These are phyloP conservation scores for Brachyhypopomus occidentalis DNA, from an alignment of 2,113 vertebrate species.

Conservation along the genomic window DNA sequence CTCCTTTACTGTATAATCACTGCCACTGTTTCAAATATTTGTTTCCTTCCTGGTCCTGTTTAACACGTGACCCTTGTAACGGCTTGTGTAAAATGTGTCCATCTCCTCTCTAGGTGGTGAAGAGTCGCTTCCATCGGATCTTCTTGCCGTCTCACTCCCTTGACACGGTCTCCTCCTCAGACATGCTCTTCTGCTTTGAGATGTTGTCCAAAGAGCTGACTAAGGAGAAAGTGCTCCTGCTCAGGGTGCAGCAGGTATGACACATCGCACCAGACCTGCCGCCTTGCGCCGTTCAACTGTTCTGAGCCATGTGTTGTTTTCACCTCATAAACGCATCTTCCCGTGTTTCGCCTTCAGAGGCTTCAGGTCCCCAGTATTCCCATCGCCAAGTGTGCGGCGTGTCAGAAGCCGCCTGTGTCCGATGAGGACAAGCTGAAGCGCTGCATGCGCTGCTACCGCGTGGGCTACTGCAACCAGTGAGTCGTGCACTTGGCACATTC, in stretches of 20 bases:
- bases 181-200: conserved; percentile 94
- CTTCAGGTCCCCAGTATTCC: conserved; percentile 90
- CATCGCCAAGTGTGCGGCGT: conserved; percentile 91
- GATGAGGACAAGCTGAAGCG: conserved; percentile 95
- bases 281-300: neutral
- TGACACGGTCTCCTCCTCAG: conserved; percentile 83
- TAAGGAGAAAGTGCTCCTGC: conserved; percentile 89
- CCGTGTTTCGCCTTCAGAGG: conserved; percentile 72
- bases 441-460: conserved; percentile 95
- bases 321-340: neutral
- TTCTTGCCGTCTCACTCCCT: conserved; percentile 86
- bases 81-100: neutral
- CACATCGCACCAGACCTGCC: too few relatives aligned
- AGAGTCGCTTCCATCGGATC: conserved; percentile 86
- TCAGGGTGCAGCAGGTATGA: conserved; percentile 91
- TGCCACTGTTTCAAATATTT: neutral
- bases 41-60: neutral
- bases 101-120: conserved; percentile 78
- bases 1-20: neutral
- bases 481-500: conserved; percentile 51
- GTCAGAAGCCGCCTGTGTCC: conserved; percentile 87
- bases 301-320: neutral
- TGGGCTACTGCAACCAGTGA: conserved; percentile 98
- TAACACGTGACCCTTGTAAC: neutral
- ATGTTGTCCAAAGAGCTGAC: conserved; percentile 89